These are phyloP conservation scores for Anhinga rufa DNA, from an alignment of 2,113 vertebrate genomes.

Conservation along the genomic window DNA sequence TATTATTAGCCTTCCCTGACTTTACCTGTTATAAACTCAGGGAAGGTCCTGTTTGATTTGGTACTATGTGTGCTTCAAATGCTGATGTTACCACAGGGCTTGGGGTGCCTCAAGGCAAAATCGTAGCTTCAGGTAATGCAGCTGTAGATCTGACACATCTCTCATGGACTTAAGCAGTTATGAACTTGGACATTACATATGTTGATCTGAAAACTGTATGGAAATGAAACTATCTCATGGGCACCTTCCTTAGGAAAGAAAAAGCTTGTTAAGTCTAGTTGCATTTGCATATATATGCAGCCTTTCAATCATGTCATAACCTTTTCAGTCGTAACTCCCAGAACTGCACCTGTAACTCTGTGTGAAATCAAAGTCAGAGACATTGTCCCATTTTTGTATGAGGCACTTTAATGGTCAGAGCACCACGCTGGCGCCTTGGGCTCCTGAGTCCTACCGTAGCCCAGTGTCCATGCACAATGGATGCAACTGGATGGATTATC, in stretches of 20 bases:
- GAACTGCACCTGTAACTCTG: neutral
- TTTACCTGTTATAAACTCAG: neutral
- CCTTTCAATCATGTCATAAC: neutral
- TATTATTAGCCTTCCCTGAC: neutral
- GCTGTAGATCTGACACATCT: neutral
- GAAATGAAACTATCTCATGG: neutral
- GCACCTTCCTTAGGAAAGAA: neutral
- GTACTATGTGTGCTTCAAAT: neutral
- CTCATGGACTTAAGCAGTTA: neutral
- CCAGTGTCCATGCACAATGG: neutral
- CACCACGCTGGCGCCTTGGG: neutral
- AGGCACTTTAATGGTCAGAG: neutral
- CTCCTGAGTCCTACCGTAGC: neutral
- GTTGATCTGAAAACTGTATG: neutral
- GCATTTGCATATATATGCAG: neutral
- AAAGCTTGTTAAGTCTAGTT: neutral
- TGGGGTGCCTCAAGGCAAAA: neutral
- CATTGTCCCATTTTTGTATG: neutral
- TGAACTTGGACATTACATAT: neutral
- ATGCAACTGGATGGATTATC: neutral
- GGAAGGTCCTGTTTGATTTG: neutral
- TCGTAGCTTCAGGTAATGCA: neutral
- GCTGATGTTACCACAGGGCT: neutral
- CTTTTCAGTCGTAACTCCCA: neutral
- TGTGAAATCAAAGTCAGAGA: neutral